phyloP scores from a whole-genome alignment of 2,113 vertebrate species.

The Dermatemys mawii region DNA sequence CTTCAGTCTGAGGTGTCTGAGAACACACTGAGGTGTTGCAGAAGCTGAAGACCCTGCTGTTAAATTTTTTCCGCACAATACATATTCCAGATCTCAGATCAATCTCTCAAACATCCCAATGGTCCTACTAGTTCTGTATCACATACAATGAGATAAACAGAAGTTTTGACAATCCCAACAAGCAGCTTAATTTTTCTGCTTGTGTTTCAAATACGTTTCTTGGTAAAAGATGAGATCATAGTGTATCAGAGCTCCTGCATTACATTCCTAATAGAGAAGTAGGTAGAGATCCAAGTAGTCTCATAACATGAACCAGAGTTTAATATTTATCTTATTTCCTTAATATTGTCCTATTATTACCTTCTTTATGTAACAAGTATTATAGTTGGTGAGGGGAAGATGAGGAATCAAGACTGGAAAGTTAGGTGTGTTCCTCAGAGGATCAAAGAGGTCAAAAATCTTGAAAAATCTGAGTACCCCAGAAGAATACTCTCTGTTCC shows the following conservation, averaged over 20 bases:
- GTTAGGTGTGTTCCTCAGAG: background rate
- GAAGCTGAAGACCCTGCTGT: background rate
- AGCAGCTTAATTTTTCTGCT: background rate
- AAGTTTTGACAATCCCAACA: background rate
- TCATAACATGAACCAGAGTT: background rate
- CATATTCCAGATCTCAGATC: background rate
- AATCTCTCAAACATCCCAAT: background rate
- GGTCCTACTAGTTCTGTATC: background rate
- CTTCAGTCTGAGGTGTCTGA: too few relatives aligned
- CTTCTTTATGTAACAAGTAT: background rate
- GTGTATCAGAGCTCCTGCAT: background rate
- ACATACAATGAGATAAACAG: background rate
- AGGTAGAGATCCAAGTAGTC: background rate
- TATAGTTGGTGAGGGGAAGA: background rate
- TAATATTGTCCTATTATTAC: background rate
- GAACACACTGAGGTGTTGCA: background rate
- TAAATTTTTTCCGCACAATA: background rate
- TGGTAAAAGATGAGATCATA: background rate
- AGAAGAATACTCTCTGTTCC: background rate
- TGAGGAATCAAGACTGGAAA: background rate
- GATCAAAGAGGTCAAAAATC: background rate
- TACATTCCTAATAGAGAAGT: background rate
- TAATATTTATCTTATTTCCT: background rate
- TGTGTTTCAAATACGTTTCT: background rate
- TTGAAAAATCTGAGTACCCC: background rate